A percentile compares a stretch with the other conserved stretches of the same genome.
These are phyloP conservation scores for Eremophila alpestris DNA, from an alignment of 2,797 vertebrate genomes.

Conservation along the genomic window DNA sequence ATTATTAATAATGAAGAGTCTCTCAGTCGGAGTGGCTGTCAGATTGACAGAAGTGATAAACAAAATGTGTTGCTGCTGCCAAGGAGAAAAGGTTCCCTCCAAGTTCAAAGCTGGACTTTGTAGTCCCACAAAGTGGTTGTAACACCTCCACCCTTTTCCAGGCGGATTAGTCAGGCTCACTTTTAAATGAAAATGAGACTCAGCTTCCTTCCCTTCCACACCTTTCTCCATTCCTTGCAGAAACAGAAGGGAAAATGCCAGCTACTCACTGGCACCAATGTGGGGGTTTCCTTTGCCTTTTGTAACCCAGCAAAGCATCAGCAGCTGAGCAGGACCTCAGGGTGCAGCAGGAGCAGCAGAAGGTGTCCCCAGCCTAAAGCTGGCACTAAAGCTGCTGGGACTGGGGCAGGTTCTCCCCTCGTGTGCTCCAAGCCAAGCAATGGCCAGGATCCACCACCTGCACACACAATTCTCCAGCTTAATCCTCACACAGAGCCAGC, in stretches of 20 bases:
- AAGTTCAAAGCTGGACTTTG: constrained; percentile 40
- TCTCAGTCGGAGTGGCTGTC: constrained; percentile 50
- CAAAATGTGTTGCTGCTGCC: constrained; percentile 57
- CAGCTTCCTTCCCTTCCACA: neutral
- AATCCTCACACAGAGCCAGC: neutral
- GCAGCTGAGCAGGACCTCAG: neutral
- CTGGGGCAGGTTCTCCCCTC: neutral
- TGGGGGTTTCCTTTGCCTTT: neutral
- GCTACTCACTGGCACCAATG: neutral
- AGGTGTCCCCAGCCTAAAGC: neutral
- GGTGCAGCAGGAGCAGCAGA: neutral
- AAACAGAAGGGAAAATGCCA: neutral
- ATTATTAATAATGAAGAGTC: constrained; percentile 79
- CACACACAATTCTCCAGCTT: neutral
- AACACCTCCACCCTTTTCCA: neutral
- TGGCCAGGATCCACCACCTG: neutral
- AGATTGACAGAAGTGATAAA: constrained; percentile 68
- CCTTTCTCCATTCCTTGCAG: neutral
- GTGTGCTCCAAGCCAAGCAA: neutral
- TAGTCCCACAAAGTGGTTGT: constrained; percentile 1
- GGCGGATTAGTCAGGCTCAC: neutral
- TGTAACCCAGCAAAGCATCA: neutral
- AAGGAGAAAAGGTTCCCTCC: constrained; percentile 47
- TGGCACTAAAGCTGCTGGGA: neutral
- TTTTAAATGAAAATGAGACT: constrained; percentile 21